These are phyloP conservation scores for Heliocidaris tuberculata DNA, from an alignment of 35 echinoderm and acorn worm genomes.

Conservation along the genomic window DNA sequence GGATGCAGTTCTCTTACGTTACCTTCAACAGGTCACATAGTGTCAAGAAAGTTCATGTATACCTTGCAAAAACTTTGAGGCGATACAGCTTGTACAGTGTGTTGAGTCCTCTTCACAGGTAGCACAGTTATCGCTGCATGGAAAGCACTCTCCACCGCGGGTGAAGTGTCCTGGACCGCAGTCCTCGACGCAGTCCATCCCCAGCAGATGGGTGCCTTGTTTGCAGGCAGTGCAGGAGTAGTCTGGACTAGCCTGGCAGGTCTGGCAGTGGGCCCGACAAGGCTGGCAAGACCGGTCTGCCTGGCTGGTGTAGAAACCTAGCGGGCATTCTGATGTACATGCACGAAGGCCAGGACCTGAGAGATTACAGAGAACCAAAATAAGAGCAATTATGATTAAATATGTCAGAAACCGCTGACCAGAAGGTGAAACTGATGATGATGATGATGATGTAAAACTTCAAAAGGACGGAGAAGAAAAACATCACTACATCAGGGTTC, in stretches of 20 bases:
- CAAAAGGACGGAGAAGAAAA: too few relatives aligned
- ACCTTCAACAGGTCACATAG: too few relatives aligned
- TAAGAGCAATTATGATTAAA: too few relatives aligned
- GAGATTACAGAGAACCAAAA: conserved; percentile 26
- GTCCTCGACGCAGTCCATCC: conserved; percentile 66
- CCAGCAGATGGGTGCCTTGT: conserved; percentile 56
- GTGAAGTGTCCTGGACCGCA: conserved; percentile 58
- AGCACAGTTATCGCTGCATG: conserved; percentile 64
- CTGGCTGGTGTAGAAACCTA: conserved; percentile 60
- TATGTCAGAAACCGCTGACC: too few relatives aligned
- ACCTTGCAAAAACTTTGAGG: conserved; percentile 67
- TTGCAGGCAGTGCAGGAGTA: conserved; percentile 67
- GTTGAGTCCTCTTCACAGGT: conserved; percentile 49
- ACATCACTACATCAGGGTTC: too few relatives aligned
- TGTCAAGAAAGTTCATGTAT: background rate
- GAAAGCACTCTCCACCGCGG: conserved; percentile 41
- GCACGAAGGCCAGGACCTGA: conserved; percentile 78
- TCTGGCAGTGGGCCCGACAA: conserved; percentile 56
- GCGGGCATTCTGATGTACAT: conserved; percentile 66
- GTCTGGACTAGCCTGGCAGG: conserved; percentile 27
- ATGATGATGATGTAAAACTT: too few relatives aligned
- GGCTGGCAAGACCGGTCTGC: conserved; percentile 50
- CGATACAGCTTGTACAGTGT: conserved; percentile 77
- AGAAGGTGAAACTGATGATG: too few relatives aligned
- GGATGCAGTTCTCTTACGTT: too few relatives aligned